Evolutionary conservation across 2,113 vertebrate genomes (phyloP).

Genomic region (Perccottus glenii): DNA sequence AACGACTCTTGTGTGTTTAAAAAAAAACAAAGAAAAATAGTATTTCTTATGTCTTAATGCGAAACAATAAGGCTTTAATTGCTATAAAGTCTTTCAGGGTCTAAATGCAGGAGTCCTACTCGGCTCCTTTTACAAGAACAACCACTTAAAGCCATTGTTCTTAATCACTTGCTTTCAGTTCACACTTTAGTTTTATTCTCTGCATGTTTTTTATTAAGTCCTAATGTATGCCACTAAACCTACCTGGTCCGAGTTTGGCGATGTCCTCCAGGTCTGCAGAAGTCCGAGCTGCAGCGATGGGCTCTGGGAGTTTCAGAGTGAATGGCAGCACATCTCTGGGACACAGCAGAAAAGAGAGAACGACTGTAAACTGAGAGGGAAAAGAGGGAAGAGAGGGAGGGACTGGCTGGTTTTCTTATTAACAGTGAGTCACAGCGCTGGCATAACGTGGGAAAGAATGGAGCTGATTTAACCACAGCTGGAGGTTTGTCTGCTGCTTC

Average conservation of each 20-base stretch:
- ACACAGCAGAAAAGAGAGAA: conserved; percentile 19
- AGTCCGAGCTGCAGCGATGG: conserved; percentile 85
- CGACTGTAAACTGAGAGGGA: neutral
- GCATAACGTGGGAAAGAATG: neutral
- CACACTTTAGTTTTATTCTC: too few species aligned
- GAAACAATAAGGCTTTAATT: too few species aligned
- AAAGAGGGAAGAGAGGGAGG: neutral
- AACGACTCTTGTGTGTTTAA: too few species aligned
- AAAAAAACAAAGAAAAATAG: too few species aligned
- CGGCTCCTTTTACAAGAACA: too few species aligned
- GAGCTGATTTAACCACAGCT: neutral
- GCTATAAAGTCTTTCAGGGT: too few species aligned
- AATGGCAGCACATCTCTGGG: conserved; percentile 92
- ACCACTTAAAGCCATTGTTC: too few species aligned
- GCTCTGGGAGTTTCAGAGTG: conserved; percentile 89
- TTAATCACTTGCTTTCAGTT: too few species aligned
- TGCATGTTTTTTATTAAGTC: too few species aligned
- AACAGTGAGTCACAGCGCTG: conserved; percentile 26
- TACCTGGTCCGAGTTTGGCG: conserved; percentile 85
- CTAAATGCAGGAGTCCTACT: too few species aligned
- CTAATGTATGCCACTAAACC: conserved; percentile 9
- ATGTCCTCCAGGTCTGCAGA: conserved; percentile 87
- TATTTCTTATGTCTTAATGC: too few species aligned
- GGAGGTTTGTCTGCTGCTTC: conserved; percentile 2
- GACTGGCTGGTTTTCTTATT: neutral